Evolutionary conservation across 2,888 invertebrate genomes (phyloP).

Genomic region (Cosmopolites sordidus): DNA sequence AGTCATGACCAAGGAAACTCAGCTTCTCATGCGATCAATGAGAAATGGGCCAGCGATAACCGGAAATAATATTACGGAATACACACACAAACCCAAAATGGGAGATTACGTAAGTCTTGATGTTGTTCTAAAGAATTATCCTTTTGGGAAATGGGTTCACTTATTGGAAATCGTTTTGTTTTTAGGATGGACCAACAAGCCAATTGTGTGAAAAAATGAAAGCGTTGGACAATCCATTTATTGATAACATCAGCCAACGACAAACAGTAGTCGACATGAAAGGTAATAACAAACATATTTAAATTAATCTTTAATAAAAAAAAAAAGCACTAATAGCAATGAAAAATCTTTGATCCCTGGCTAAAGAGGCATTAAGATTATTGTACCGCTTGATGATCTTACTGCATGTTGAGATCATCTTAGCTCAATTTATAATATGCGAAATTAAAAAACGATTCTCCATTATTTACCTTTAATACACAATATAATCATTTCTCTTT

Average conservation of each 20-base stretch:
- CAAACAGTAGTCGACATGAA: constrained; percentile 92
- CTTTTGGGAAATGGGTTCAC: no score
- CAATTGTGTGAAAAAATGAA: constrained; percentile 79
- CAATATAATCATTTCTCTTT: no score
- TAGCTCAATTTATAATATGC: no score
- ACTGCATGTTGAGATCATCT: no score
- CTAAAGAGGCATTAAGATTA: no score
- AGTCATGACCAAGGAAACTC: constrained; percentile 80
- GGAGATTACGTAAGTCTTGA: constrained; percentile 62
- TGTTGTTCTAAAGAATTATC: background rate
- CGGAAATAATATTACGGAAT: constrained; percentile 58
- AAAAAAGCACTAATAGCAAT: no score
- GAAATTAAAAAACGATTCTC: no score
- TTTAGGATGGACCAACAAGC: constrained; percentile 75
- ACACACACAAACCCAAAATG: constrained; percentile 62
- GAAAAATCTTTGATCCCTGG: no score
- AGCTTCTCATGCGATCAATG: constrained; percentile 70
- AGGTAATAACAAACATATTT: no score
- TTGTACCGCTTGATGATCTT: no score
- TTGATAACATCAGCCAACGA: constrained; percentile 69
- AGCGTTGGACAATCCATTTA: constrained; percentile 87
- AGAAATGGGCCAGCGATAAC: constrained; percentile 59
- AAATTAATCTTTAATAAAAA: background rate
- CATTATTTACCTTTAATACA: no score
- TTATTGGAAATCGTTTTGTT: constrained; percentile 11